Evolutionary conservation across 2,797 vertebrate species (phyloP), one percentile per base, ranked within the genome.

Genomic region (Acomys russatus): DNA sequence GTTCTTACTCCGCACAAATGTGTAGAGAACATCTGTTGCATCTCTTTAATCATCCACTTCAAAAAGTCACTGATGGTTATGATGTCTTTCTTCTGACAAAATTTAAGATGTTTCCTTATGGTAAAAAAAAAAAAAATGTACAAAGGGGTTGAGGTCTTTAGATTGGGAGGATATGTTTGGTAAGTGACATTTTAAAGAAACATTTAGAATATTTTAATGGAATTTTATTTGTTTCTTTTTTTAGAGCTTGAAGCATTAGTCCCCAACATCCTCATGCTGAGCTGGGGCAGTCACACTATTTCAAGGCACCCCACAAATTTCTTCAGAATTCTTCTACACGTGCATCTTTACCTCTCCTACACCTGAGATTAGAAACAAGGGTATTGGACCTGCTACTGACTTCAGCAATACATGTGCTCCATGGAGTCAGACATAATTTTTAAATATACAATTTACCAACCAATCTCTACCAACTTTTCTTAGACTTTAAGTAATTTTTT

Each of bases 131-230:
- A 78, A 0, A n/a, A 66, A 0, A 3, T 3, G 88, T 87, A 23
- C 93, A 95, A 94, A 44, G 44, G 44, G 44, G n/a, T 74, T 97
- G 14, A 76, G 5, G 4, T 76, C 33, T 88, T 25, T 51, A 61
- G 83, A 25, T 74, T 90, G 59, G 17, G 22, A 86, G 30, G 61
- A 78, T 78, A 30, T 86, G 11, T 92, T 61, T 89, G 28, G 91
- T 92, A 44, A 15, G 4, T 92, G 28, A 51, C 38, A 88, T 76
- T 94, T 95, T 82, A 88, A 94, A 89, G 56, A 49, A 91, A 76
- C 14, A 71, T 68, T 87, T 63, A n/a, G 76, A 83, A 18, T 77
- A 49, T 61, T 86, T 92, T 94, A 63, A 94, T 91, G 22, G 76
- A 63, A 49, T 84, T 38, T 71, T 54, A 1, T n/a, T 17, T 91